Evolutionary conservation across 2,797 vertebrate genomes (phyloP).

Genomic region (Sebastes cheni): DNA sequence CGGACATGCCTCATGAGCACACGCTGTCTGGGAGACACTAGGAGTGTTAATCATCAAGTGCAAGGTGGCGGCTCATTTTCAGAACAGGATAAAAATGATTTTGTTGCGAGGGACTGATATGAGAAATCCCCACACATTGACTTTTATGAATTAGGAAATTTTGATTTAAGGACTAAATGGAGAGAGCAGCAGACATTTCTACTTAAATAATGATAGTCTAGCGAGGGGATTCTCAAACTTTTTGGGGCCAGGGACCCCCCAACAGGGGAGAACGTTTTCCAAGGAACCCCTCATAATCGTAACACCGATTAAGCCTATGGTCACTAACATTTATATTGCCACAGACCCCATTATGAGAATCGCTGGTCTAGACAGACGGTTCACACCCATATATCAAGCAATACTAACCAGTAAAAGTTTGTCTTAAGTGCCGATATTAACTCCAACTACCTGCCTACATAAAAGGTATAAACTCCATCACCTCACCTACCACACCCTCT

Average conservation of each 20-base stretch:
- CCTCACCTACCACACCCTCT: not conserved
- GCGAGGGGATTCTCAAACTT: no score
- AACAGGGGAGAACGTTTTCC: not conserved
- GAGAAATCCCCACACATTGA: not conserved
- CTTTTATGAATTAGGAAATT: no score
- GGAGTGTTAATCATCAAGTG: not conserved
- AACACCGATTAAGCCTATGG: no score
- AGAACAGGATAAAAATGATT: not conserved
- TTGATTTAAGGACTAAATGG: not conserved
- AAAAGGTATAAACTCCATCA: not conserved
- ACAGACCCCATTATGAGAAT: no score
- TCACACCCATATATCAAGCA: not conserved
- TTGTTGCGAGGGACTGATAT: not conserved
- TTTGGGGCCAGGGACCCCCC: no score
- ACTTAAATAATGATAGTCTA: not conserved
- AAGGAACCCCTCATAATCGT: no score
- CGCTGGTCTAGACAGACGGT: not conserved
- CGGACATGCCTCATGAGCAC: conserved; percentile 35
- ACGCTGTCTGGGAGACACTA: conserved; percentile 16
- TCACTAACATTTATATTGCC: no score
- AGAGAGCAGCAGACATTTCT: not conserved
- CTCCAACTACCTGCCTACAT: not conserved
- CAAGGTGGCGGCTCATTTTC: not conserved
- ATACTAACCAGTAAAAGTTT: not conserved
- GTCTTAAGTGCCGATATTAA: not conserved